A percentile compares a stretch with the other conserved stretches of the same genome.
These are phyloP conservation scores for Phaethon lepturus DNA, from an alignment of 2,113 vertebrate genomes.

Conservation along the genomic window DNA sequence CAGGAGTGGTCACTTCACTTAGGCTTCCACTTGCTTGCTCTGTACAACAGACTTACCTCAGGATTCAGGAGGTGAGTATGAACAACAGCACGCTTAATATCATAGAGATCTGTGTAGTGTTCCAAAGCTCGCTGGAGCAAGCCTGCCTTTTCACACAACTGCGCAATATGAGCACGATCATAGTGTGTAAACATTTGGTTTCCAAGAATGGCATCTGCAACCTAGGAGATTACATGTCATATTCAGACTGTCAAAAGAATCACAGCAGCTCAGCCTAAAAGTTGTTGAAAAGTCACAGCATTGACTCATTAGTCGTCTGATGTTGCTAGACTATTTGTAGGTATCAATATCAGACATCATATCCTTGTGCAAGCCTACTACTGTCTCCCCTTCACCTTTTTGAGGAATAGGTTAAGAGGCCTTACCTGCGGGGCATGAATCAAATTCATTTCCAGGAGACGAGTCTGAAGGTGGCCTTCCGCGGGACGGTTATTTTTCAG, in stretches of 20 bases:
- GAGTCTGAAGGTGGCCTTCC: conserved; percentile 91
- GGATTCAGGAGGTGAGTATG: conserved; percentile 93
- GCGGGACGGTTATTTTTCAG: conserved; percentile 89
- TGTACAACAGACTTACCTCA: conserved; percentile 68
- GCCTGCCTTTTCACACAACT: conserved; percentile 93
- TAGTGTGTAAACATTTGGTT: conserved; percentile 97
- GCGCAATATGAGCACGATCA: conserved; percentile 88
- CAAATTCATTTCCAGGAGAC: conserved; percentile 93
- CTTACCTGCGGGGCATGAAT: conserved; percentile 91
- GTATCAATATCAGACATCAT: not conserved
- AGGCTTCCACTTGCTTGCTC: not conserved
- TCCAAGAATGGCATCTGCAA: conserved; percentile 92
- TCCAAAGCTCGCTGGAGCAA: conserved; percentile 90
- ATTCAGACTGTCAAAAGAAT: conserved; percentile 11
- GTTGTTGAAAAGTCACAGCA: not conserved
- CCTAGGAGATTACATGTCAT: conserved; percentile 73
- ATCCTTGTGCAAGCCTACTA: not conserved
- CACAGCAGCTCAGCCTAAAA: not conserved
- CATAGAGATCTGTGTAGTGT: conserved; percentile 89
- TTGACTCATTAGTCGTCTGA: not conserved
- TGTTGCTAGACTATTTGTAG: not conserved
- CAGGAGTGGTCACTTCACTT: not conserved
- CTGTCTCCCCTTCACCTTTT: not conserved
- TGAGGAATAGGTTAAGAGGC: not conserved
- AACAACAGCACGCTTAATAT: conserved; percentile 91